Conservation (phyloP, 2,113 vertebrate species). For the Oncorhynchus nerka region DNA sequence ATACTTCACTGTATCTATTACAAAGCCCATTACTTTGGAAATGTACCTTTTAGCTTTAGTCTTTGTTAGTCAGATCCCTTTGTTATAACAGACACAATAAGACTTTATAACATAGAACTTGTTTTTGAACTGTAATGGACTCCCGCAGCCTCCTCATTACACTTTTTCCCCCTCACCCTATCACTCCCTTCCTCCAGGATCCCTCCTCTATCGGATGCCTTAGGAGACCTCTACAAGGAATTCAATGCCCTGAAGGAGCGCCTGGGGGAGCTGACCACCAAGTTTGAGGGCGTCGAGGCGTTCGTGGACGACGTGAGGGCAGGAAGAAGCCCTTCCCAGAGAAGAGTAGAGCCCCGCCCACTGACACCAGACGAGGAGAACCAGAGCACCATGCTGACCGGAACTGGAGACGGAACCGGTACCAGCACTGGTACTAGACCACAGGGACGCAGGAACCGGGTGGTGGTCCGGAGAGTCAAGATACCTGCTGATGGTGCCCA, state of each 20-base stretch:
- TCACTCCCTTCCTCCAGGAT: background rate
- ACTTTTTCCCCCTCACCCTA: no score
- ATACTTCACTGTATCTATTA: no score
- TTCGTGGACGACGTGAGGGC: slow-evolving; percentile 73
- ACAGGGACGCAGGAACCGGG: slow-evolving; percentile 49
- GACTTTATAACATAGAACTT: background rate
- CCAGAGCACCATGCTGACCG: background rate
- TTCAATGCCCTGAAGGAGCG: slow-evolving; percentile 80
- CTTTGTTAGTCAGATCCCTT: background rate
- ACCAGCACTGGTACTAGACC: background rate
- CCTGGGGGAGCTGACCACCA: slow-evolving; percentile 71
- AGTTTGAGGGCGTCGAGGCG: slow-evolving; percentile 75
- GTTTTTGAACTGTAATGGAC: background rate
- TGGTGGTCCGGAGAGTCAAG: slow-evolving; percentile 58
- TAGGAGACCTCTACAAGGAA: slow-evolving; percentile 80
- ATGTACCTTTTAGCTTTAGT: background rate
- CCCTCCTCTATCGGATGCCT: slow-evolving; percentile 56
- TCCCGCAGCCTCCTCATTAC: background rate
- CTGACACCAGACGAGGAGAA: background rate
- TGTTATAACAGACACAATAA: background rate
- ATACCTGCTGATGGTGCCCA: slow-evolving; percentile 39
- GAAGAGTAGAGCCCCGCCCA: slow-evolving; percentile 23
- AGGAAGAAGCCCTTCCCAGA: slow-evolving; percentile 38
- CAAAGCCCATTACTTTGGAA: no score
- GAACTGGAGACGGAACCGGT: background rate